These are phyloP conservation scores for Ancistrus triradiatus DNA, from an alignment of 2,113 vertebrate species.

Conservation along the genomic window DNA sequence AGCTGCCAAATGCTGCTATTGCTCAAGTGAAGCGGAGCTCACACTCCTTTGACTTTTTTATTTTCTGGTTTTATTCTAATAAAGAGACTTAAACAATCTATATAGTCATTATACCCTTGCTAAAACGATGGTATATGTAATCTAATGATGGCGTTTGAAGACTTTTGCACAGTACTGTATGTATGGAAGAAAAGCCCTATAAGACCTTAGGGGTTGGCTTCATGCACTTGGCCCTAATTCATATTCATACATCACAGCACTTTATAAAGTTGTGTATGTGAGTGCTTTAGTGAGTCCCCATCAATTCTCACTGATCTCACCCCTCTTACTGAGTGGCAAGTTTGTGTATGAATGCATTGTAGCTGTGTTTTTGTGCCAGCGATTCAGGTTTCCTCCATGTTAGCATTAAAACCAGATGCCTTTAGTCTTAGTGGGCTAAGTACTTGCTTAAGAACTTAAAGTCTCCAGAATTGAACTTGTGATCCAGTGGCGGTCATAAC, in stretches of 20 bases:
- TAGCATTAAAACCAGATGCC: slow-evolving; percentile 42
- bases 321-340: slow-evolving; percentile 7
- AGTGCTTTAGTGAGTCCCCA: not conserved
- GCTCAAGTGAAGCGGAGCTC: no score
- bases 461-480: slow-evolving; percentile 29
- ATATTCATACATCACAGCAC: slow-evolving; percentile 8
- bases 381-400: slow-evolving; percentile 28
- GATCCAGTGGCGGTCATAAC: slow-evolving; percentile 15
- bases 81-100: no score
- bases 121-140: no score
- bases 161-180: no score
- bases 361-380: slow-evolving; percentile 27
- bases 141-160: no score
- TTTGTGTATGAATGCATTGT: slow-evolving; percentile 27
- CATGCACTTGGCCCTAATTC: slow-evolving; percentile 21
- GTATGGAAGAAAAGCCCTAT: not conserved
- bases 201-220: not conserved
- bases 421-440: slow-evolving; percentile 10
- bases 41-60: no score
- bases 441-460: slow-evolving; percentile 35
- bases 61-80: no score
- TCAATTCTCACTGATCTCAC: slow-evolving; percentile 29
- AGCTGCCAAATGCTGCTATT: no score
- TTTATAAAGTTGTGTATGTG: slow-evolving; percentile 14
- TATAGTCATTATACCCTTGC: no score